Percentiles rank a stretch among this genome's conserved stretches.
These are phyloP conservation scores for Heteromyza rotundicornis DNA, from an alignment of 2,888 invertebrate species.

Conservation along the genomic window DNA sequence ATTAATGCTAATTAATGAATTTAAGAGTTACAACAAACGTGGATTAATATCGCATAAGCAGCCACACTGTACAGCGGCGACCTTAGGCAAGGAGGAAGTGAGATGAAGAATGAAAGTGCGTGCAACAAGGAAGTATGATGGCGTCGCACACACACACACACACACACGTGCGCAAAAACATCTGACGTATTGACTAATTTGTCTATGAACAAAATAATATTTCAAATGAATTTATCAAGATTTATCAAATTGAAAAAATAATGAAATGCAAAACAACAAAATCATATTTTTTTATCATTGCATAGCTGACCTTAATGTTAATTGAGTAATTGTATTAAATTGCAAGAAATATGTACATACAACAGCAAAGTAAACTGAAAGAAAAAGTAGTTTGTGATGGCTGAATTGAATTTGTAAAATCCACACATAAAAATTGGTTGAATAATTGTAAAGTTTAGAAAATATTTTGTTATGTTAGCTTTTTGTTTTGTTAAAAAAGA, in stretches of 20 bases:
- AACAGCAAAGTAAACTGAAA: no score
- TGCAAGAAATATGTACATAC: no score
- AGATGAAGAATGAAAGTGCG: no score
- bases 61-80: no score
- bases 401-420: conserved; percentile 7
- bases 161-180: no score
- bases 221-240: no score
- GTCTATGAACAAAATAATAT: no score
- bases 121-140: background rate
- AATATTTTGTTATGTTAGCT: conserved; percentile 46
- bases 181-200: no score
- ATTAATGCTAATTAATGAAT: background rate
- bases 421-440: background rate
- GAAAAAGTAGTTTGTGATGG: background rate
- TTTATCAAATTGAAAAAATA: no score
- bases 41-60: background rate
- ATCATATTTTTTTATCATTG: background rate
- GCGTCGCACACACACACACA: no score
- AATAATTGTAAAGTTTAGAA: no score
- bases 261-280: background rate
- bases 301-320: background rate
- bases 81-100: no score
- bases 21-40: background rate
- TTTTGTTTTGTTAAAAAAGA: conserved; percentile 30
- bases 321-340: background rate